These are phyloP conservation scores for Trachelus iudaicus DNA, from an alignment of 2,888 invertebrate genomes.

Conservation along the genomic window DNA sequence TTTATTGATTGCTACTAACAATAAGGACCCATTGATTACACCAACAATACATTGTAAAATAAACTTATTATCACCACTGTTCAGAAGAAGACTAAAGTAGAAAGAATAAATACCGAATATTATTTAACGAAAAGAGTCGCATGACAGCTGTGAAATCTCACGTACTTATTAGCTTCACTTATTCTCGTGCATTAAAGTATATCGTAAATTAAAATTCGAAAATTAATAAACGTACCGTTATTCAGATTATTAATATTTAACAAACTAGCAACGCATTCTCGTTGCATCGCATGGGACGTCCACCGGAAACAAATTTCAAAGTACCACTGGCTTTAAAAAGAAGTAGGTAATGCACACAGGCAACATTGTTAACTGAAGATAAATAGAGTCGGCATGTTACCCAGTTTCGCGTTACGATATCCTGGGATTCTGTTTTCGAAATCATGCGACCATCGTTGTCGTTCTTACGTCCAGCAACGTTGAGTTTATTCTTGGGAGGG, in stretches of 20 bases:
- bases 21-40: neutral
- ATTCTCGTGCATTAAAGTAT: neutral
- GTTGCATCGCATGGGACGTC: neutral
- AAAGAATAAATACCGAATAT: neutral
- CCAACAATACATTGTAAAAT: too few relatives aligned
- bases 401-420: neutral
- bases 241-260: neutral
- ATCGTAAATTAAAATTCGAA: neutral
- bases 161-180: neutral
- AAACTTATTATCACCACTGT: too few relatives aligned
- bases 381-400: neutral
- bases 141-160: neutral
- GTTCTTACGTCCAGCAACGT: too few relatives aligned
- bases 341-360: too few relatives aligned
- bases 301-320: neutral
- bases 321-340: neutral
- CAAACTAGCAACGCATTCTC: neutral
- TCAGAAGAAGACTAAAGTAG: neutral
- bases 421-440: too few relatives aligned
- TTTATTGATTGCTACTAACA: neutral
- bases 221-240: neutral
- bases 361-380: neutral
- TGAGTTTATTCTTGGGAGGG: too few relatives aligned
- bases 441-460: too few relatives aligned
- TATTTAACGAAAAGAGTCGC: neutral